phyloP scores from a whole-genome alignment of 1,140 invertebrate species.

The Drosophila sproati region DNA sequence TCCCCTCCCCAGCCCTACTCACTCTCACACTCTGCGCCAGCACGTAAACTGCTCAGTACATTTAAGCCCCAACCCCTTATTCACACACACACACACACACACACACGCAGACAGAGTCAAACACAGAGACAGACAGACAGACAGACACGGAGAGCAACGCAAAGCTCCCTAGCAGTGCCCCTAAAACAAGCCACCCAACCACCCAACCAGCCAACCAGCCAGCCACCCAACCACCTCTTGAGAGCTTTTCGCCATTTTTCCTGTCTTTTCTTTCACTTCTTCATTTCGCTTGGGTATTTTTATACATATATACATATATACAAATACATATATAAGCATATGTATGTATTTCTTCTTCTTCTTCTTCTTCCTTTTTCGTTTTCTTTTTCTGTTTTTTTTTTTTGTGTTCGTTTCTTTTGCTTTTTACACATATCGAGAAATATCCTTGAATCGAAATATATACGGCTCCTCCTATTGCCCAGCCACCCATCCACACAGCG shows the following conservation, averaged over 20 bases:
- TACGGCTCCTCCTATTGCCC: constrained; percentile 63
- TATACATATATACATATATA: constrained; percentile 12
- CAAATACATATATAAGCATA: constrained; percentile 15
- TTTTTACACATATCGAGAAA: constrained; percentile 80
- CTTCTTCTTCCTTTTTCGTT: constrained; percentile 37
- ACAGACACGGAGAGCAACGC: constrained; percentile 37
- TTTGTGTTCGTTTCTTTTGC: constrained; percentile 41
- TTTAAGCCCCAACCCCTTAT: constrained; percentile 4
- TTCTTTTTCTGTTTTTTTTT: constrained; percentile 46
- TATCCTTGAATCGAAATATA: constrained; percentile 81
- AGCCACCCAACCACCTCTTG: constrained; percentile 20
- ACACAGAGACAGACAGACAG: constrained; percentile 34
- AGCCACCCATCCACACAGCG: constrained; percentile 8
- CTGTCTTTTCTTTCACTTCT: constrained; percentile 65
- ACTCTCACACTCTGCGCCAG: too few species aligned
- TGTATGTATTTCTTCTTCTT: constrained; percentile 32
- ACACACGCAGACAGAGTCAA: constrained; percentile 19
- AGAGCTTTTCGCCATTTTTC: constrained; percentile 60
- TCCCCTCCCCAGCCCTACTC: background rate
- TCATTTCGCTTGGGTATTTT: constrained; percentile 33
- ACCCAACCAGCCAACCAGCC: background rate
- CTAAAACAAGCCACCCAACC: constrained; percentile 2
- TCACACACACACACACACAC: constrained; percentile 13
- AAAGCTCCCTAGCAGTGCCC: constrained; percentile 51
- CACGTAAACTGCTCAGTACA: background rate